A percentile compares a stretch with the other conserved stretches of the same genome.
Evolutionary conservation across 2,888 invertebrate genomes (phyloP).

Genomic region (Thecocarcelia acutangulata): DNA sequence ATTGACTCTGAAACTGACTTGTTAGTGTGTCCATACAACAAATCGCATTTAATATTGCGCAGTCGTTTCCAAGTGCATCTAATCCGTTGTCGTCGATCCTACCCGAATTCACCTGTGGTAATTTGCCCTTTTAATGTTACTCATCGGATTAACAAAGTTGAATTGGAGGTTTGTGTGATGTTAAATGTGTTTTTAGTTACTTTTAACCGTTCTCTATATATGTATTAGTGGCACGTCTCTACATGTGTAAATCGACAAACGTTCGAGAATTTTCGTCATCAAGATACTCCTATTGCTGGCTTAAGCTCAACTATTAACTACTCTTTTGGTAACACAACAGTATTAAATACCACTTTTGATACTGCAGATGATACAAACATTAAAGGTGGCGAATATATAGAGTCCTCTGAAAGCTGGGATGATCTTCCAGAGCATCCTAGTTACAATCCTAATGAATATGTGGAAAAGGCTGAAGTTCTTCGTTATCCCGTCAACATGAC

Average conservation of each 20-base stretch:
- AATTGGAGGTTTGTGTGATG: constrained; percentile 62
- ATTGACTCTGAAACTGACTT: constrained; percentile 74
- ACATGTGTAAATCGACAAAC: constrained; percentile 69
- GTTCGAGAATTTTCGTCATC: constrained; percentile 71
- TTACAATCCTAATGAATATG: constrained; percentile 72
- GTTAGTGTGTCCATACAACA: constrained; percentile 83
- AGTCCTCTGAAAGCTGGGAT: constrained; percentile 72
- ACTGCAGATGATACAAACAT: constrained; percentile 8
- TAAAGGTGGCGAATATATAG: constrained; percentile 61
- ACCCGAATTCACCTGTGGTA: constrained; percentile 63
- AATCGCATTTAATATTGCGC: constrained; percentile 75
- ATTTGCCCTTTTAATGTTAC: constrained; percentile 71
- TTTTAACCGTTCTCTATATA: too few species aligned
- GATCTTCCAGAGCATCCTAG: constrained; percentile 70
- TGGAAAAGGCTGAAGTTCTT: constrained; percentile 70
- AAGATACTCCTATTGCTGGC: constrained; percentile 58
- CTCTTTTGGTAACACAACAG: constrained; percentile 41
- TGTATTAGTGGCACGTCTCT: constrained; percentile 71
- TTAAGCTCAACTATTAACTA: constrained; percentile 57
- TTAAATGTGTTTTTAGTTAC: too few species aligned
- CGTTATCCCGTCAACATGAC: constrained; percentile 72
- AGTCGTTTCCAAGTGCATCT: constrained; percentile 71
- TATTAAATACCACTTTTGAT: constrained; percentile 5
- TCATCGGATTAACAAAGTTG: constrained; percentile 69
- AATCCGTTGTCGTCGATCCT: constrained; percentile 68